Conservation (phyloP, 2,888 invertebrate genomes). For the Yponomeuta cagnagella region DNA sequence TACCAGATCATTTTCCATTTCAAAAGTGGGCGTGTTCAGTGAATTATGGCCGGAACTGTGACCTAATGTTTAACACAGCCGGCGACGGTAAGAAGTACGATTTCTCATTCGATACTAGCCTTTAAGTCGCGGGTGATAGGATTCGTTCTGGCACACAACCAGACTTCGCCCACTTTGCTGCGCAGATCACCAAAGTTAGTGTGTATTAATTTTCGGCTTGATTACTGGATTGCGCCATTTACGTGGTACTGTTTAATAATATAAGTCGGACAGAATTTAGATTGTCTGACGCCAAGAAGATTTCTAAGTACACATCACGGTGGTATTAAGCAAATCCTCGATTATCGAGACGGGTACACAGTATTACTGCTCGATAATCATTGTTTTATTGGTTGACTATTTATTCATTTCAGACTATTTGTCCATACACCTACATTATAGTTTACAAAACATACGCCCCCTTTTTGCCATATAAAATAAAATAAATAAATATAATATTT, state of each 20-base stretch:
- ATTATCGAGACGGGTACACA: background rate
- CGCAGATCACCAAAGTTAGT: background rate
- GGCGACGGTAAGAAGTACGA: too few species aligned
- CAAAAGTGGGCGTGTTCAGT: background rate
- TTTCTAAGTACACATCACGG: background rate
- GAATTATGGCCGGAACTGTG: background rate
- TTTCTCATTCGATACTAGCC: too few species aligned
- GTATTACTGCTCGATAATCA: background rate
- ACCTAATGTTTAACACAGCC: background rate
- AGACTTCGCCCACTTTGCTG: background rate
- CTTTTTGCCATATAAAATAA: too few species aligned
- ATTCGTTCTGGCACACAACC: too few species aligned
- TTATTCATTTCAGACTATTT: too few species aligned
- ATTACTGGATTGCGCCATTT: background rate
- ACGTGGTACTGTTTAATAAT: background rate
- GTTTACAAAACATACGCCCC: too few species aligned
- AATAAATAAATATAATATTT: too few species aligned
- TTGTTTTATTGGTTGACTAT: too few species aligned
- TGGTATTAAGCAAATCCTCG: background rate
- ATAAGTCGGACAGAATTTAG: background rate
- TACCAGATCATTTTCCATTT: background rate
- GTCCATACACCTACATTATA: too few species aligned
- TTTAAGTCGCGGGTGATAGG: too few species aligned
- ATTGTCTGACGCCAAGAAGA: background rate
- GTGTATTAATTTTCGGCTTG: background rate